phyloP scores from a whole-genome alignment of 2,113 vertebrate genomes.

The Petaurus breviceps region DNA sequence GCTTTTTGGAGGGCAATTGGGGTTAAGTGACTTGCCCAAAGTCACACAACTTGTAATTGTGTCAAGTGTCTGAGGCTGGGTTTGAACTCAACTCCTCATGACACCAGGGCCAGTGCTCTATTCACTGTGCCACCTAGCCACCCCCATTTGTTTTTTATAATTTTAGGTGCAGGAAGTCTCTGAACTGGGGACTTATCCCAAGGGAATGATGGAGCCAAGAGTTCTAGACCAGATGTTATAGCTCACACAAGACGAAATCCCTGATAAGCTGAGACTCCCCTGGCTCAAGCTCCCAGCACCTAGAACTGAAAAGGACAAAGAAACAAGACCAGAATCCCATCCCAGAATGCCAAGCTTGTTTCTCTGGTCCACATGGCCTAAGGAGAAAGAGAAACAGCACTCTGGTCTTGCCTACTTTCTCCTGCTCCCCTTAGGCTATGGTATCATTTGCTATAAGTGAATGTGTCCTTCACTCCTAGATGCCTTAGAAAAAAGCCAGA shows the following conservation, averaged over 20 bases:
- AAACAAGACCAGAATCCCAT: not conserved
- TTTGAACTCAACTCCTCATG: no score
- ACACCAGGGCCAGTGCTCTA: no score
- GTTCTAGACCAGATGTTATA: not conserved
- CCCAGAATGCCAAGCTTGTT: not conserved
- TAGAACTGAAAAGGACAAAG: not conserved
- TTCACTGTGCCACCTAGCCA: no score
- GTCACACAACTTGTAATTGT: no score
- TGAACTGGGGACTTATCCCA: not conserved
- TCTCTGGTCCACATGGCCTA: not conserved
- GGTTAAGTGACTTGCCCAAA: no score
- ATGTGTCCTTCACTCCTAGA: not conserved
- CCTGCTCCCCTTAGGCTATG: not conserved
- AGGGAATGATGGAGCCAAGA: not conserved
- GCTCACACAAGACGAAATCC: not conserved
- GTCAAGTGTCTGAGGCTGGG: no score
- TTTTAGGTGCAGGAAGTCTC: not conserved
- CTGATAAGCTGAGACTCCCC: not conserved
- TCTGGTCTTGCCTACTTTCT: not conserved
- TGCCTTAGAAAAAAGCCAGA: not conserved
- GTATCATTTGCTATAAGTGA: not conserved
- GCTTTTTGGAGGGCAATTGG: no score
- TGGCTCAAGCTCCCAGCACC: not conserved
- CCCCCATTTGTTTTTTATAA: not conserved
- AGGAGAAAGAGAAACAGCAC: not conserved